These are phyloP conservation scores for Lagopus leucura DNA, from an alignment of 2,113 vertebrate genomes.

Conservation along the genomic window DNA sequence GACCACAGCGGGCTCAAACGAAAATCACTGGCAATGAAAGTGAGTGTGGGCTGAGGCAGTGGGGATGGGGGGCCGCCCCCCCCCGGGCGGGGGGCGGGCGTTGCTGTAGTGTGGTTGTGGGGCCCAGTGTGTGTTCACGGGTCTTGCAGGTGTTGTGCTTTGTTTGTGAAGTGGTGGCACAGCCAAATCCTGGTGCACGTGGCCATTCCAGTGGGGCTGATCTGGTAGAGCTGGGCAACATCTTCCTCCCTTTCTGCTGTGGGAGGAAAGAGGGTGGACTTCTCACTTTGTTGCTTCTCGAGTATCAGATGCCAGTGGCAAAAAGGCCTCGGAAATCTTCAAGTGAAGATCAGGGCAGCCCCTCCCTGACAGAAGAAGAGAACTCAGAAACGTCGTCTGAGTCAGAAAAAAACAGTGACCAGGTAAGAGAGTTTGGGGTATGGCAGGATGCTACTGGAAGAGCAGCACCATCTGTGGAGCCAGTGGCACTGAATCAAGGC, in stretches of 20 bases:
- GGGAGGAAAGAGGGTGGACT: background rate
- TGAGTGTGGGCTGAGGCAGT: background rate
- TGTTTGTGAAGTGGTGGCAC: background rate
- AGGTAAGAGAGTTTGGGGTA: conserved; percentile 74
- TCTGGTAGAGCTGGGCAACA: background rate
- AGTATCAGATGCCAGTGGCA: conserved; percentile 66
- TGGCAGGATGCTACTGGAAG: background rate
- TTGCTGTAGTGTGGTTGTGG: rapidly evolving
- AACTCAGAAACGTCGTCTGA: conserved; percentile 90
- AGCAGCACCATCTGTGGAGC: rapidly evolving
- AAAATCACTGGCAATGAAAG: conserved; percentile 71
- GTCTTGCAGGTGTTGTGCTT: rapidly evolving
- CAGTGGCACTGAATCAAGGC: background rate
- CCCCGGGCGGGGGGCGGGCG: no score
- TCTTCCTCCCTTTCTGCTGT: background rate
- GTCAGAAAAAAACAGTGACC: conserved; percentile 94
- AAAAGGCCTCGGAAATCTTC: conserved; percentile 90
- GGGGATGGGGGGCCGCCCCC: background rate
- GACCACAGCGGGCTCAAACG: conserved; percentile 82
- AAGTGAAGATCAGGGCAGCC: conserved; percentile 89
- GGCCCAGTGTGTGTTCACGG: rapidly evolving
- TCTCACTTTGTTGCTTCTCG: background rate
- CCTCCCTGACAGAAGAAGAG: conserved; percentile 89
- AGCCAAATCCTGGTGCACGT: rapidly evolving
- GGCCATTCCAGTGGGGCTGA: background rate